Evolutionary conservation across 1,140 invertebrate species (phyloP).

Genomic region (Megathymus violae): DNA sequence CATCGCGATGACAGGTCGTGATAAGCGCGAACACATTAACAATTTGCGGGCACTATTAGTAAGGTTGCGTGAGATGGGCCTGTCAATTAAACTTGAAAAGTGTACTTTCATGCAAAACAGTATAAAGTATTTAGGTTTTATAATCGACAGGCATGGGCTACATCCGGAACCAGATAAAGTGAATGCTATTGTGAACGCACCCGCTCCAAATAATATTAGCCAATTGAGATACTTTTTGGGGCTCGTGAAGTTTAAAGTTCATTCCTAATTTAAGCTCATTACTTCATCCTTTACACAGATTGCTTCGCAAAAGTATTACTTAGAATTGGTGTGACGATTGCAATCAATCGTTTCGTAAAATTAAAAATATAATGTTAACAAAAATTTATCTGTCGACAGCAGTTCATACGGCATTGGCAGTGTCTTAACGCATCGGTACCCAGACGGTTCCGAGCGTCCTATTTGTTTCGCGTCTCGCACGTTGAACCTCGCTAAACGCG

Average conservation of each 20-base stretch:
- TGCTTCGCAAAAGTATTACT: slow-evolving; percentile 39
- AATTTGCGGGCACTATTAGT: slow-evolving; percentile 29
- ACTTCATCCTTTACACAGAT: slow-evolving; percentile 42
- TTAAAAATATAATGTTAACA: slow-evolving; percentile 31
- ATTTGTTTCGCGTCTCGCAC: slow-evolving; percentile 78
- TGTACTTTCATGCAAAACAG: slow-evolving; percentile 42
- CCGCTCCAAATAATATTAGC: slow-evolving; percentile 51
- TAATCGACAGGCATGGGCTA: slow-evolving; percentile 58
- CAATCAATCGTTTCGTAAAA: slow-evolving; percentile 37
- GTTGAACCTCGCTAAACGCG: slow-evolving; percentile 73
- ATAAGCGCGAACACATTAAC: slow-evolving; percentile 19
- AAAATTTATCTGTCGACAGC: slow-evolving; percentile 55
- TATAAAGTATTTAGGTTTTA: slow-evolving; percentile 59
- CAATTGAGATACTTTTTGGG: slow-evolving; percentile 49
- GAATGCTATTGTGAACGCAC: slow-evolving; percentile 58
- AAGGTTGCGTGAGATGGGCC: slow-evolving; percentile 27
- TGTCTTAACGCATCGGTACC: slow-evolving; percentile 67
- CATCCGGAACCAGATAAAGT: slow-evolving; percentile 56
- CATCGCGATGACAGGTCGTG: slow-evolving; percentile 42
- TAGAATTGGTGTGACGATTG: slow-evolving; percentile 39
- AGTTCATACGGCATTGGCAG: slow-evolving; percentile 71
- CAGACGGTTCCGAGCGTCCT: slow-evolving; percentile 69
- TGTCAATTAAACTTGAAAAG: slow-evolving; percentile 47
- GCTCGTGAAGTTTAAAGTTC: slow-evolving; percentile 48
- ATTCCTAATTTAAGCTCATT: slow-evolving; percentile 38